Conservation (phyloP, 2,113 vertebrate genomes). For the Mobula hypostoma region DNA sequence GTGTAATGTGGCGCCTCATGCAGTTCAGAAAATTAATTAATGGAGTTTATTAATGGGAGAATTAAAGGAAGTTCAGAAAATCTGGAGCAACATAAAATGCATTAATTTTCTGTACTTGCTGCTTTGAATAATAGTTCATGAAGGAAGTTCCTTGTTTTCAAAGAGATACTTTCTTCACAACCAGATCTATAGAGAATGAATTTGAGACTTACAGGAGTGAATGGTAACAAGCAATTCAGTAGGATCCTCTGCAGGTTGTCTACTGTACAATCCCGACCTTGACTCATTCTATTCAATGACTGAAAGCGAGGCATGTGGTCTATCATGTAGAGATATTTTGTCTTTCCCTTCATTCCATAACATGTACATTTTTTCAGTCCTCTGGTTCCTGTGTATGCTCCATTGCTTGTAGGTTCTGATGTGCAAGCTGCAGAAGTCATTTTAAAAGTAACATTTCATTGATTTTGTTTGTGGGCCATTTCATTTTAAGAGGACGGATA, state of each 20-base stretch:
- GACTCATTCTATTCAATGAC: not conserved
- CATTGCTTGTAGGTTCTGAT: not conserved
- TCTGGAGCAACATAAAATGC: too few species aligned
- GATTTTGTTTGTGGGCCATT: not conserved
- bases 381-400: not conserved
- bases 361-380: not conserved
- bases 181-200: not conserved
- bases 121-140: not conserved
- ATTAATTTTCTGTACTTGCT: not conserved
- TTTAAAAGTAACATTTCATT: not conserved
- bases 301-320: not conserved
- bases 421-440: not conserved
- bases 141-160: not conserved
- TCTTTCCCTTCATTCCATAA: not conserved
- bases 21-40: too few species aligned
- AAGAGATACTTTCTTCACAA: not conserved
- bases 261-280: not conserved
- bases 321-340: not conserved
- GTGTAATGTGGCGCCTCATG: too few species aligned
- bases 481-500: not conserved
- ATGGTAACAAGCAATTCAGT: too few species aligned
- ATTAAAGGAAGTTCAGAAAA: not conserved
- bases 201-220: not conserved
- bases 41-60: too few species aligned
- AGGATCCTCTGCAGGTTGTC: not conserved